Base-by-base conservation (phyloP, 1,140 invertebrate genomes). In the Ditylenchus dipsaci region DNA sequence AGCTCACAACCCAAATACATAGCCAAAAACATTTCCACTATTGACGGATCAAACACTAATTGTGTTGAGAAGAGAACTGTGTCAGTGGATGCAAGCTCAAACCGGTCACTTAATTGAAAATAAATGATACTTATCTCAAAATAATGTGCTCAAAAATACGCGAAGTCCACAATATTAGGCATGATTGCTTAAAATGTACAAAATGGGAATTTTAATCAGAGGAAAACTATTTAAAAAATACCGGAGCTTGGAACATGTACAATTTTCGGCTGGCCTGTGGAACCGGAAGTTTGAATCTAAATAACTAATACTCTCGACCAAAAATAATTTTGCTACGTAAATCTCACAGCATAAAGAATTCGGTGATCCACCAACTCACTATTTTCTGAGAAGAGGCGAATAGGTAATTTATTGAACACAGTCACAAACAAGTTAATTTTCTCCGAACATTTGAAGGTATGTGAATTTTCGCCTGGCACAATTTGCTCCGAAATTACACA, bases 201-300 rank as follows among this genome's bases (percentile, higher is more conserved):
- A 38, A 38, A 5, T 38, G 11, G 3, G 11, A 5, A 38, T 38
- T 38, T 38, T 11, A 38, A 38, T 38, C 11, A n/a, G n/a, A n/a
- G n/a, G n/a, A n/a, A n/a, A n/a, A 11, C 33, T 3, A 38, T 38
- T 38, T 38, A 38, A 38, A 38, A 38, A 38, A 38, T 38, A 38
- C 33, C 33, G 7, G n/a, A 64, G n/a, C 30, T 53, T 26, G 67
- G 67, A 15, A 69, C 68, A 53, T 65, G 64, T 15, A 69, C 63
- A 45, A 45, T 47, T 58, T 69, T 69, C 26, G 68, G 49, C 23
- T 56, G 19, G 57, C 68, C 68, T 43, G 68, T 69, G 7, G 68
- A 67, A n/a, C 68, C 68, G 15, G 68, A 69, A 23, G 63, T 69
- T 66, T 66, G 62, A 58, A 69, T 69, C 17, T 43, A 62, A 69